Conservation (phyloP, 2,113 vertebrate genomes). For the Salvelinus namaycush region DNA sequence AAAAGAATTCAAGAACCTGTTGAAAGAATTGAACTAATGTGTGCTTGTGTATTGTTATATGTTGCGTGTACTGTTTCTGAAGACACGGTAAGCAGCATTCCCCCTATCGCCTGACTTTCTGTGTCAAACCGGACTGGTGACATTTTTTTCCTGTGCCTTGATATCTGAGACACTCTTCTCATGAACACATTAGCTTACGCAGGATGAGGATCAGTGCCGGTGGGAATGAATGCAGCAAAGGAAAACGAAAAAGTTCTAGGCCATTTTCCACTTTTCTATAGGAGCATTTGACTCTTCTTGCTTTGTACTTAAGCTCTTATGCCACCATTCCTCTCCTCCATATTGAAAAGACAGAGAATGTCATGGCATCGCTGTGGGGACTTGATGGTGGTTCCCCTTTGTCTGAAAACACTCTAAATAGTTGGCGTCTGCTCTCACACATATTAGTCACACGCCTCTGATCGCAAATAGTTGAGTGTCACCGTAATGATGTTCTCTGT, state of each 20-base stretch:
- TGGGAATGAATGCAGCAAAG: background rate
- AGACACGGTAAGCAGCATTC: constrained; percentile 46
- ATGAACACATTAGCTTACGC: constrained; percentile 18
- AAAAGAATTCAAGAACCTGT: background rate
- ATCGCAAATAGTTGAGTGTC: constrained; percentile 25
- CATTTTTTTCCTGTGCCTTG: constrained; percentile 48
- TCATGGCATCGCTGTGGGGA: constrained; percentile 46
- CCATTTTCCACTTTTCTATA: background rate
- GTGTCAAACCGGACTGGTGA: constrained; percentile 51
- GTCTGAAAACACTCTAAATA: constrained; percentile 46
- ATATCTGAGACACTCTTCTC: constrained; percentile 53
- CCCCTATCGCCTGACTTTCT: constrained; percentile 22
- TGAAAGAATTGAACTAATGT: background rate
- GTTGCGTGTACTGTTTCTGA: background rate
- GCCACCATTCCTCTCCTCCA: constrained; percentile 4
- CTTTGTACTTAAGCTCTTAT: background rate
- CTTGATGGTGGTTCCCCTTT: constrained; percentile 31
- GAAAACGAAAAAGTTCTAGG: too few relatives aligned
- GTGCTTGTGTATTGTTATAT: background rate
- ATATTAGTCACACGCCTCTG: constrained; percentile 9
- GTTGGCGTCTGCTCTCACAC: constrained; percentile 56
- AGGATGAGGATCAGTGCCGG: background rate
- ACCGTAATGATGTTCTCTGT: constrained; percentile 51
- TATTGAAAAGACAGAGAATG: background rate
- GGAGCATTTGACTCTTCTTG: background rate